Base-by-base conservation (phyloP, 1,140 invertebrate genomes). In the Leptopilina boulardi region DNA sequence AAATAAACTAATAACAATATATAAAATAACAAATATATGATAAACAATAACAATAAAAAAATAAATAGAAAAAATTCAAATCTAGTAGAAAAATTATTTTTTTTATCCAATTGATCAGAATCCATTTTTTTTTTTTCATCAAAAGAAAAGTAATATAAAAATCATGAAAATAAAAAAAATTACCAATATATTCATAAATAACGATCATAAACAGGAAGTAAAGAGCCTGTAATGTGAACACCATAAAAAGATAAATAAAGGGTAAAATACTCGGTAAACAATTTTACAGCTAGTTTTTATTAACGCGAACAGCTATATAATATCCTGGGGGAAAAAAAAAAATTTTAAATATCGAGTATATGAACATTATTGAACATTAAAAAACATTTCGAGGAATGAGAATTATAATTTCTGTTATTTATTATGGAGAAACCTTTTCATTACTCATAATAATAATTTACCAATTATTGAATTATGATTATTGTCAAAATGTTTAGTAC, bases 201-300 rank as follows among this genome's bases (percentile, higher is more conserved):
- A n/a, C 42, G 42, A 44, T 44, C 42, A 10, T 44, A 44, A 44
- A 13, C 42, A 44, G 42, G 4, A 44, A 44, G 42, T 44, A 44
- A 44, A 44, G 42, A 15, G 42, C 42, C 42, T 3, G 15, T 44
- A 44, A 44, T 44, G 42, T n/a, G 15, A 44, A 44, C 42, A 44
- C 42, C 42, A n/a, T 44, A 44, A 44, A 44, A 44, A 44, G 42
- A 44, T 44, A 44, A 44, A 44, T 44, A 44, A 44, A 44, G 42
- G 15, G 11, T 2, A 15, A 44, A 44, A 44, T 44, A 44, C 42
- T 44, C 42, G 42, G 42, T 44, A 44, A 44, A 44, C 42, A 44
- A 44, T 44, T 44, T 44, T 44, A 44, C 42, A 44, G 42, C 13
- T n/a, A 44, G 42, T 44, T 44, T n/a, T 44, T 44, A 44, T 44